Evolutionary conservation across 2,797 vertebrate species (phyloP), one percentile per base, ranked within the genome.

Genomic region (Salarias fasciatus): DNA sequence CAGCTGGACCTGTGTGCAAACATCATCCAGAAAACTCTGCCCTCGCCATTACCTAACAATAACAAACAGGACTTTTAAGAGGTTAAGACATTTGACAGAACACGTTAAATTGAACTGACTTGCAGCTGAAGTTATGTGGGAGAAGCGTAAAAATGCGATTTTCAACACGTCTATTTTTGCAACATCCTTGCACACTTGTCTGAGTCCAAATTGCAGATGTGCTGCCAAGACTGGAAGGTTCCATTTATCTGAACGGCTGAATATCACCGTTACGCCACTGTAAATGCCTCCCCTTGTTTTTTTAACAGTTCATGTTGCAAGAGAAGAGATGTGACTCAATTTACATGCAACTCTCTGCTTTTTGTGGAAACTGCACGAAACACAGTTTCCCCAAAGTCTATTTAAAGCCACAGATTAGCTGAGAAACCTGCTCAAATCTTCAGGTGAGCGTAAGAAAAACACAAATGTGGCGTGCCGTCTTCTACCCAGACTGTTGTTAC

Each of bases 1-100:
- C 69, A 82, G 63, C 6, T 75, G 78, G 46, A 13, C 14, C n/a
- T 14, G 6, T 42, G 29, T 12, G 4, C 40, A 42, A 4, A 43
- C 56, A 70, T 57, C 33, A 18, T 29, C 30, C 4, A 31, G 30
- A 15, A 53, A 36, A 37, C 54, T 53, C 46, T 64, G 13, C 11
- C 6, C 14, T 56, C 38, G 48, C 59, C 35, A 0, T 63, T 18
- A 51, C 11, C 35, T 4, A 24, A 53, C 14, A 55, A 71, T 46
- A 28, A 43, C 24, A 45, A n/a, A n/a, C 13, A 5, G 37, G 18
- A 7, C 14, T 49, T 53, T 65, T 8, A 28, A 29, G 5, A 51
- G 29, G 33, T 55, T 18, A 14, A 36, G 59, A 38, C 14, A 13
- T 50, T 42, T 29, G 8, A 42, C 13, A 45, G 11, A 43, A 8